These are phyloP conservation scores for Lymantria monacha DNA, from an alignment of 2,888 invertebrate genomes.

Conservation along the genomic window DNA sequence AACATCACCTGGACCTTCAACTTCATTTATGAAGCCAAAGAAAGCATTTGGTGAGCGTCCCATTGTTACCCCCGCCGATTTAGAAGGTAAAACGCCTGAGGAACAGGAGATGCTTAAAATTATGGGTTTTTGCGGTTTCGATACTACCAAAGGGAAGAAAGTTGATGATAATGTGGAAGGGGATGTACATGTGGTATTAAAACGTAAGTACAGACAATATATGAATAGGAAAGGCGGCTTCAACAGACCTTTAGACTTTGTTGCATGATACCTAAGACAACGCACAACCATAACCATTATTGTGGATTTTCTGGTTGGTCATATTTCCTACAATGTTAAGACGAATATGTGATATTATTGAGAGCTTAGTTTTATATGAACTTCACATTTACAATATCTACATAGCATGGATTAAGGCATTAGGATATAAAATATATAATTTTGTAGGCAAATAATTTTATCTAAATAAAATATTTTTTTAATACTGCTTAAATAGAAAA, in stretches of 20 bases:
- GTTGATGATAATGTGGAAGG: constrained; percentile 96
- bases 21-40: constrained; percentile 64
- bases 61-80: constrained; percentile 89
- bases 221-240: constrained; percentile 99
- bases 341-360: constrained; percentile 49
- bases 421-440: background rate
- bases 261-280: constrained; percentile 82
- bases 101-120: constrained; percentile 97
- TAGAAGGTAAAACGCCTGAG: constrained; percentile 94
- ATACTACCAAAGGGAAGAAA: constrained; percentile 97
- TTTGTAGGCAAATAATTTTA: too few relatives aligned
- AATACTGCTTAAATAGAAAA: too few relatives aligned
- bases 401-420: background rate
- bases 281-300: constrained; percentile 16
- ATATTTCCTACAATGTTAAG: constrained; percentile 27
- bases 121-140: constrained; percentile 98
- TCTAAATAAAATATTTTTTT: too few relatives aligned
- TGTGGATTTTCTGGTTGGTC: constrained; percentile 13
- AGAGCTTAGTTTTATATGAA: constrained; percentile 34
- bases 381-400: constrained; percentile 12
- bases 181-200: constrained; percentile 97
- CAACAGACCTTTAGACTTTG: constrained; percentile 98
- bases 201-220: constrained; percentile 98
- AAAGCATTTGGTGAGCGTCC: constrained; percentile 82
- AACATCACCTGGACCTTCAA: constrained; percentile 61